A percentile compares a stretch with the other conserved stretches of the same genome.
Evolutionary conservation across 1,140 invertebrate species (phyloP).

Genomic region (Zaprionus taronus): DNA sequence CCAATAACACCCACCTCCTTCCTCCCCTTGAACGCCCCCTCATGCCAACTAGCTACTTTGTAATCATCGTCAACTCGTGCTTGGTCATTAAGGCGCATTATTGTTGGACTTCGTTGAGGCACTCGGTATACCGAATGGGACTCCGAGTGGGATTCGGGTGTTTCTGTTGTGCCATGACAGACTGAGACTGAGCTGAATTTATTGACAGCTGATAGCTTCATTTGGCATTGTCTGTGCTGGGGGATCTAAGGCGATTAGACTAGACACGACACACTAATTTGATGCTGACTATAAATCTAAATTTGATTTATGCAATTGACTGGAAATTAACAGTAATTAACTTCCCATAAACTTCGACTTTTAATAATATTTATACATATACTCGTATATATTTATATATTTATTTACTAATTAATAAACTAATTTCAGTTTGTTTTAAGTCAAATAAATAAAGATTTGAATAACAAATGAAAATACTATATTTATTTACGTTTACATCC

Average conservation of each 20-base stretch:
- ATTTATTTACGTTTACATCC: too few relatives aligned
- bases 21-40: neutral
- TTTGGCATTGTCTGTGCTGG: slow-evolving; percentile 21
- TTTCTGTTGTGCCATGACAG: slow-evolving; percentile 9
- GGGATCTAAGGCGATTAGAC: slow-evolving; percentile 28
- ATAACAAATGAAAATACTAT: too few relatives aligned
- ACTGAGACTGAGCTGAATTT: slow-evolving; percentile 39
- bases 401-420: too few relatives aligned
- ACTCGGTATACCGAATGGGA: neutral
- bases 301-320: slow-evolving; percentile 14
- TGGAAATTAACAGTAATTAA: neutral
- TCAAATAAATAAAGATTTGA: too few relatives aligned
- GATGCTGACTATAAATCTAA: slow-evolving; percentile 9
- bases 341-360: neutral
- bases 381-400: neutral
- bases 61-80: slow-evolving; percentile 39
- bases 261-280: neutral
- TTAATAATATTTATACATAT: neutral
- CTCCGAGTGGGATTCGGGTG: slow-evolving; percentile 7
- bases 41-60: slow-evolving; percentile 3
- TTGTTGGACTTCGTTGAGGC: slow-evolving; percentile 21
- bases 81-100: slow-evolving; percentile 71
- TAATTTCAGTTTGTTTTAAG: too few relatives aligned
- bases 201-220: slow-evolving; percentile 59
- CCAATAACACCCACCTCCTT: slow-evolving; percentile 10